Evolutionary conservation across 2,888 invertebrate genomes (phyloP).

Genomic region (Oxyscelio sp.): DNA sequence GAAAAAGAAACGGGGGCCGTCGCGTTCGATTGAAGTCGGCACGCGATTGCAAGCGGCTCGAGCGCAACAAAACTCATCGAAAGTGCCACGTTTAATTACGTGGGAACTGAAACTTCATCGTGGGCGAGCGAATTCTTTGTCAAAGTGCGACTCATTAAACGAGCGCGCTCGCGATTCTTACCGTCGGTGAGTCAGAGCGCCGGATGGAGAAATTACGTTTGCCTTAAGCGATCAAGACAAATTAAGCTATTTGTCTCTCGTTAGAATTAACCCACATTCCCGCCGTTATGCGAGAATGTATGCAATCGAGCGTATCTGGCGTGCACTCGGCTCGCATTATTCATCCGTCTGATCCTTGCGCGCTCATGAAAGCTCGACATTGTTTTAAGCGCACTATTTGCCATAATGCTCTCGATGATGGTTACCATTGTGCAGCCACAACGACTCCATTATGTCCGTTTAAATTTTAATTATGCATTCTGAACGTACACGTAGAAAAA

Average conservation of each 20-base stretch:
- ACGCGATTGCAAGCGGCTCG: conserved; percentile 46
- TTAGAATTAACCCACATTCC: conserved; percentile 80
- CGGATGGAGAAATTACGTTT: conserved; percentile 84
- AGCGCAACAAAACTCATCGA: conserved; percentile 27
- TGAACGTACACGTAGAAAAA: too few species aligned
- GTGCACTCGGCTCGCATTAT: conserved; percentile 52
- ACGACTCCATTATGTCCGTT: conserved; percentile 23
- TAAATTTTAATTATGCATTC: conserved; percentile 31
- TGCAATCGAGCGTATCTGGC: conserved; percentile 63
- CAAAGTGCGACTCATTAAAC: conserved; percentile 67
- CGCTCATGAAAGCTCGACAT: conserved; percentile 44
- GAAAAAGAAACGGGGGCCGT: too few species aligned
- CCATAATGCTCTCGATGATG: conserved; percentile 19
- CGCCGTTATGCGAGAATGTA: conserved; percentile 51
- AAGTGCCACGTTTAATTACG: conserved; percentile 51
- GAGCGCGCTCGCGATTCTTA: conserved; percentile 46
- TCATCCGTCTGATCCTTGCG: conserved; percentile 56
- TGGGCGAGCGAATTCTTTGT: conserved; percentile 69
- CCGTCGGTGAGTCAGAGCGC: conserved; percentile 77
- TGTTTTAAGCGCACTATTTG: conserved; percentile 42
- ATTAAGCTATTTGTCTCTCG: conserved; percentile 83
- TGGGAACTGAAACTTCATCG: conserved; percentile 68
- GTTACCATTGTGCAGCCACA: background rate
- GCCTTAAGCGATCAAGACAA: conserved; percentile 84
- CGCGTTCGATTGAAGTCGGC: conserved; percentile 37